phyloP scores from a whole-genome alignment of 2,797 vertebrate species.

The Pseudopleuronectes americanus region DNA sequence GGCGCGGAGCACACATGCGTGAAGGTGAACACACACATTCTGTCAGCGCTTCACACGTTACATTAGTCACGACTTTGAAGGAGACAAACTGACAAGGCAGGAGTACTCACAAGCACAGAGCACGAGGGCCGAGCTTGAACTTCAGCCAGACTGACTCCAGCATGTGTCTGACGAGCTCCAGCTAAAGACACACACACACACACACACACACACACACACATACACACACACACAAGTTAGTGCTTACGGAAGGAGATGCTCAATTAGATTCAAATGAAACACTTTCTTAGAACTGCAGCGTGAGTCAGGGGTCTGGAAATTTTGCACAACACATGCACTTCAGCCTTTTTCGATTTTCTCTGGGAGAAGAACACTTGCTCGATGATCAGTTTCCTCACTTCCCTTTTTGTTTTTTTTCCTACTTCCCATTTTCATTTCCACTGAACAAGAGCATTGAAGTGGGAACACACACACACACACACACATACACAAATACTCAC shows the following conservation, averaged over 20 bases:
- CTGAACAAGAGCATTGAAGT: not conserved
- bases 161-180: conserved; percentile 90
- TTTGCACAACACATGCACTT: conserved; percentile 13
- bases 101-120: conserved; percentile 88
- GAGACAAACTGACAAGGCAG: not conserved
- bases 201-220: conserved; percentile 50
- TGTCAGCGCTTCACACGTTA: conserved; percentile 14
- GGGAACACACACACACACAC: not conserved
- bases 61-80: not conserved
- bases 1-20: conserved; percentile 27
- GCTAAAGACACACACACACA: conserved; percentile 77
- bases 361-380: not conserved
- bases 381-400: conserved; percentile 27
- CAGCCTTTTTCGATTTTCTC: not conserved
- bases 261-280: conserved; percentile 51
- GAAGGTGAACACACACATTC: conserved; percentile 38
- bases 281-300: conserved; percentile 13
- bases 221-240: conserved; percentile 49
- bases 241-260: conserved; percentile 29
- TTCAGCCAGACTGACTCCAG: conserved; percentile 92
- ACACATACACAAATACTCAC: not conserved
- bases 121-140: conserved; percentile 81
- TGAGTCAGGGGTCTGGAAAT: conserved; percentile 6
- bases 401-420: conserved; percentile 6
- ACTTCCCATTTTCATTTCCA: conserved; percentile 55